Percentiles rank a stretch among this genome's conserved stretches.
Evolutionary conservation across 1,140 invertebrate genomes (phyloP).

Genomic region (Tetramorium alpestre): DNA sequence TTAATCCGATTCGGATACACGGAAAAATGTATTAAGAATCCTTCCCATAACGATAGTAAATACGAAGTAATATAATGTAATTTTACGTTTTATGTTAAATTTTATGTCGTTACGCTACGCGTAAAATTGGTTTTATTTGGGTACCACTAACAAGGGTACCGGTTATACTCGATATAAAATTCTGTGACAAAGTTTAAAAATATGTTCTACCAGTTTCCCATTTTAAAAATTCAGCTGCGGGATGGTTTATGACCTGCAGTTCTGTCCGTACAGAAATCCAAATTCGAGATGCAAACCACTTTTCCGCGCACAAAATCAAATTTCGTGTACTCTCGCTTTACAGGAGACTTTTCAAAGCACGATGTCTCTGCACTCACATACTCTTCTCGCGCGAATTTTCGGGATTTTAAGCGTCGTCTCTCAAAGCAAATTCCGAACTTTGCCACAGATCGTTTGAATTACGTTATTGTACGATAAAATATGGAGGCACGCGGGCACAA

Average conservation of each 20-base stretch:
- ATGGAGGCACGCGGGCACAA: not conserved
- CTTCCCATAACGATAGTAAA: not conserved
- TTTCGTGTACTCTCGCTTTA: conserved; percentile 34
- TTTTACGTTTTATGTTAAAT: not conserved
- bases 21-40: not conserved
- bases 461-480: conserved; percentile 36
- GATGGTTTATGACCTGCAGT: not conserved
- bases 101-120: not conserved
- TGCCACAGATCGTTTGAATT: conserved; percentile 17
- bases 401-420: conserved; percentile 29
- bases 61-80: not conserved
- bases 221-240: conserved; percentile 14
- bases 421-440: conserved; percentile 29
- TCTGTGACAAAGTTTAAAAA: conserved; percentile 9
- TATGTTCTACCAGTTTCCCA: conserved; percentile 10
- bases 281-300: conserved; percentile 39
- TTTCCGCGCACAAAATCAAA: conserved; percentile 10
- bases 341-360: conserved; percentile 27
- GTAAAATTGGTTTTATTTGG: conserved; percentile 17
- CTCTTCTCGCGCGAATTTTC: conserved; percentile 1
- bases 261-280: conserved; percentile 2
- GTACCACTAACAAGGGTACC: not conserved
- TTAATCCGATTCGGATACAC: not conserved
- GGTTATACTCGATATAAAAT: not conserved
- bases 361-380: conserved; percentile 20